A percentile compares a stretch with the other conserved stretches of the same genome.
Evolutionary conservation across 2,888 invertebrate genomes (phyloP).

Genomic region (Antheraea yamamai): DNA sequence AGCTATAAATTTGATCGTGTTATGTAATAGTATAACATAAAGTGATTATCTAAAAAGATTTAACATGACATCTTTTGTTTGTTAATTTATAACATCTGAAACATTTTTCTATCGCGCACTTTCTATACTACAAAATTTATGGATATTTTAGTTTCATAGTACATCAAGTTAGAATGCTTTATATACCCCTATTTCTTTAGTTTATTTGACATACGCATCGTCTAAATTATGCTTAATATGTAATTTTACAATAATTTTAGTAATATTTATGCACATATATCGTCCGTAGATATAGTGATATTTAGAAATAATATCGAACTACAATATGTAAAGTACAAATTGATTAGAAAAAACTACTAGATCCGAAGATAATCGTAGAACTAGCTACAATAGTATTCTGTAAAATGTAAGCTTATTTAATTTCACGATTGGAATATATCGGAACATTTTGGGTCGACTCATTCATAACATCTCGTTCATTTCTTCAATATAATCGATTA

Average conservation of each 20-base stretch:
- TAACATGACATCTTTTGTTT: background rate
- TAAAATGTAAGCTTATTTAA: background rate
- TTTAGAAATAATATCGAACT: background rate
- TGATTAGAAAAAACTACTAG: background rate
- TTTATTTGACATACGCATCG: too few species aligned
- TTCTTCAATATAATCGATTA: background rate
- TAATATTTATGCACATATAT: background rate
- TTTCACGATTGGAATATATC: constrained; percentile 12
- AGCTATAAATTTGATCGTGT: background rate
- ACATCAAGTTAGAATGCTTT: too few species aligned
- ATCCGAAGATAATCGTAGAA: background rate
- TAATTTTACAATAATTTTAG: background rate
- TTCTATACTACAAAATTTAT: background rate
- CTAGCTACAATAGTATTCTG: background rate
- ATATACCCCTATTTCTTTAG: too few species aligned
- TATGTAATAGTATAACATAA: background rate
- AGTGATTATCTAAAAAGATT: background rate
- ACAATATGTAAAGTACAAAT: background rate
- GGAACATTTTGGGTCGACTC: constrained; percentile 4
- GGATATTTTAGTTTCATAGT: background rate
- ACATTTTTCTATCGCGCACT: background rate
- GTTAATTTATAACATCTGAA: background rate
- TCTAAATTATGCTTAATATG: background rate
- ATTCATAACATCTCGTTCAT: constrained; percentile 1
- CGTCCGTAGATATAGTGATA: background rate